Evolutionary conservation across 2,888 invertebrate genomes (phyloP).

Genomic region (Drymonia ruficornis): DNA sequence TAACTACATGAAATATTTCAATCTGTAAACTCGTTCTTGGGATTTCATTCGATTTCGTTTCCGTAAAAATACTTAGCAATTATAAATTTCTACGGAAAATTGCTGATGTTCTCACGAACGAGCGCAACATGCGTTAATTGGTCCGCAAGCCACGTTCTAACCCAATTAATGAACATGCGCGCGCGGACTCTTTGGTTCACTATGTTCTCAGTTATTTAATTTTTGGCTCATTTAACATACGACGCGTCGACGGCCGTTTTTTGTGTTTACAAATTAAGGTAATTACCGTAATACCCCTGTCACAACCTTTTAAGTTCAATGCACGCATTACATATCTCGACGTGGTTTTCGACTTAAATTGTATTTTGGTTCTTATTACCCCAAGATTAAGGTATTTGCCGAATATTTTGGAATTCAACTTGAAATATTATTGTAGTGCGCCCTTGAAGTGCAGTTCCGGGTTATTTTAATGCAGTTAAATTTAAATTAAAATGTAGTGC

Average conservation of each 20-base stretch:
- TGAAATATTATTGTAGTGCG: conserved; percentile 68
- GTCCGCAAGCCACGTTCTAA: conserved; percentile 52
- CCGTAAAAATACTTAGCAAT: conserved; percentile 49
- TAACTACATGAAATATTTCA: conserved; percentile 23
- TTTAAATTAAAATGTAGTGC: conserved; percentile 60
- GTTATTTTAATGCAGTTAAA: conserved; percentile 75
- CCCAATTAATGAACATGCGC: conserved; percentile 42
- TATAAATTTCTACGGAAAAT: conserved; percentile 57
- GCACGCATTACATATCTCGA: conserved; percentile 62
- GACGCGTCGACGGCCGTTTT: conserved; percentile 64
- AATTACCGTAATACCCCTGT: conserved; percentile 79
- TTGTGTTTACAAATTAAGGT: conserved; percentile 81
- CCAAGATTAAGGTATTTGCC: conserved; percentile 54
- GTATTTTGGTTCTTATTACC: conserved; percentile 59
- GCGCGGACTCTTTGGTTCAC: conserved; percentile 26
- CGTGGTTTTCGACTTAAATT: conserved; percentile 38
- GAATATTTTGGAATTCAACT: conserved; percentile 53
- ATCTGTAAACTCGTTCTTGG: conserved; percentile 36
- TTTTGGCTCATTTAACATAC: conserved; percentile 61
- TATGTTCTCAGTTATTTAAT: conserved; percentile 57
- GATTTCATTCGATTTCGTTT: conserved; percentile 42
- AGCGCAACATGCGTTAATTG: conserved; percentile 51
- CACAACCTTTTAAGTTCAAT: conserved; percentile 82
- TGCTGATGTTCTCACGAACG: conserved; percentile 54
- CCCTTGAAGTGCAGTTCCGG: conserved; percentile 74